A percentile compares a stretch with the other conserved stretches of the same genome.
phyloP scores from a whole-genome alignment of 2,888 invertebrate genomes.

The Melanotus villosus region DNA sequence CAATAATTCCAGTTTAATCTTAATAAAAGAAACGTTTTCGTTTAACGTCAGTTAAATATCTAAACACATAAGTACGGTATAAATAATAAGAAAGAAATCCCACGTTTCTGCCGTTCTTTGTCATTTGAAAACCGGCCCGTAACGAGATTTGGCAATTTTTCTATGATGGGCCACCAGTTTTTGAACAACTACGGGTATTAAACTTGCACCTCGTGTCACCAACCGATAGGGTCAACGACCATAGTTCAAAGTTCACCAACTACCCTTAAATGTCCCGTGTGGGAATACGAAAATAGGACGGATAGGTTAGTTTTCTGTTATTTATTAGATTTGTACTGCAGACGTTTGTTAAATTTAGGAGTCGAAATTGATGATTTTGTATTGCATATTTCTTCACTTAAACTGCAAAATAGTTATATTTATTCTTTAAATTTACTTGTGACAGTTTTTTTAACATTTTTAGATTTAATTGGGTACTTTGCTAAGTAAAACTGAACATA shows the following conservation, averaged over 20 bases:
- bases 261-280: constrained; percentile 30
- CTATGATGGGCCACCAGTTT: neutral
- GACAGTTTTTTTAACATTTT: too few species aligned
- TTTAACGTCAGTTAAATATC: neutral
- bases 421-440: too few species aligned
- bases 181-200: neutral
- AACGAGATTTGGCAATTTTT: neutral
- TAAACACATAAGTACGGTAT: too few species aligned
- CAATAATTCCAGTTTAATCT: too few species aligned
- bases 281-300: constrained; percentile 23
- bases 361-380: too few species aligned
- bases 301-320: neutral
- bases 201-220: constrained; percentile 8
- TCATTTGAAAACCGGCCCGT: constrained; percentile 6
- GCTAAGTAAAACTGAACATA: too few species aligned
- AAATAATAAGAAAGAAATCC: neutral
- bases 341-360: too few species aligned
- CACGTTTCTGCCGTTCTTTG: neutral
- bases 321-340: neutral
- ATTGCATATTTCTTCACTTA: too few species aligned
- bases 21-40: too few species aligned
- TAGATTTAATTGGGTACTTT: too few species aligned
- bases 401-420: too few species aligned
- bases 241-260: constrained; percentile 37
- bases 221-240: constrained; percentile 8